Evolutionary conservation across 2,888 invertebrate species (phyloP), one percentile per base, ranked within the genome.

Genomic region (Boloria euphrosyne): DNA sequence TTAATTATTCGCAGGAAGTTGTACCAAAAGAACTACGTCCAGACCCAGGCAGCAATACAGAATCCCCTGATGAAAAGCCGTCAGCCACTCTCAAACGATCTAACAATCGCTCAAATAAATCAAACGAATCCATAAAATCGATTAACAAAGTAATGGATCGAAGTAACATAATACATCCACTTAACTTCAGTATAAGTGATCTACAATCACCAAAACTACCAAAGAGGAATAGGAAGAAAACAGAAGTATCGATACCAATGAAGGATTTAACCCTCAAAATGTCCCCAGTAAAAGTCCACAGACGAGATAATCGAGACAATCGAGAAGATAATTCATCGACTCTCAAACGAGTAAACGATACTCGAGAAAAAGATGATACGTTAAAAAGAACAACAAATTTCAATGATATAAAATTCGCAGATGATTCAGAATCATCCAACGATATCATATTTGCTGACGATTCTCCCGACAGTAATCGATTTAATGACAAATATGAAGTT

Each of bases 361-460:
- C 93, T 0, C 94, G 95, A 75, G 96, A 96, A 79, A 94, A 94
- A 0, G 94, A 94, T 16, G 93, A 92, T 67, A 87, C 89, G 0
- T 78, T 94, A 13, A 94, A 93, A 76, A 91, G 93, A 73, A 93
- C 87, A 71, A 89, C 93, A 57, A 93, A 93, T 74, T 86, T 94
- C 63, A 93, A 93, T 62, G 95, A 95, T 73, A 94, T 96, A 57
- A 94, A 93, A 77, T 96, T 94, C 79, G 96, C 94, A 7, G 96
- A 96, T 76, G 96, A 96, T 73, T 94, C 94, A 1, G 94, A 94
- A 76, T 90, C 91, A 27, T 92, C 92, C 0, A 87, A 85, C 69
- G 92, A 92, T 74, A 90, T 91, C 6, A 89, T 87, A 75, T 91
- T 89, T 71, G 90, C 86, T 14, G 92, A 90, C 65, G 92, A 90